Conservation (phyloP, 2,888 invertebrate species). For the Lagria hirta region DNA sequence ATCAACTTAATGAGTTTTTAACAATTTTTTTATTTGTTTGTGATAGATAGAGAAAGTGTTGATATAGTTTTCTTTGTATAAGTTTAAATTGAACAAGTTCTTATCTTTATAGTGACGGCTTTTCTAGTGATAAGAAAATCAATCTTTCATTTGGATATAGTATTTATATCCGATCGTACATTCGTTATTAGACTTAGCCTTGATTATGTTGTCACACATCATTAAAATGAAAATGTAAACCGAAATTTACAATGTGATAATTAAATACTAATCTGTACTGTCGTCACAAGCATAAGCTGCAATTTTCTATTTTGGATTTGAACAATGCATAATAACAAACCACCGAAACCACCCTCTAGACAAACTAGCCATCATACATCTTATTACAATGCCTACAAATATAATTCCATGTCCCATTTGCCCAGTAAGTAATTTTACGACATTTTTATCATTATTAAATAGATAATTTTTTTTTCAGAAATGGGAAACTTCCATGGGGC, state of each 20-base stretch:
- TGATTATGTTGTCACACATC: too few species aligned
- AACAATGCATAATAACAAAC: constrained; percentile 6
- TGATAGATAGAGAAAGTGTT: too few species aligned
- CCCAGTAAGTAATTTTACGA: constrained; percentile 40
- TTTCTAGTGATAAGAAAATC: too few species aligned
- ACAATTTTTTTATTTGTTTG: too few species aligned
- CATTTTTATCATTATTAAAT: constrained; percentile 3
- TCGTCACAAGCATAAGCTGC: background rate
- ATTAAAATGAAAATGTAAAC: constrained; percentile 20
- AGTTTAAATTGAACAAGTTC: too few species aligned
- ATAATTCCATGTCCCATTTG: constrained; percentile 43
- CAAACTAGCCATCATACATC: constrained; percentile 34
- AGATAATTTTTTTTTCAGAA: constrained; percentile 57
- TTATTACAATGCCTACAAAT: constrained; percentile 47
- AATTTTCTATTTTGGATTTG: too few species aligned
- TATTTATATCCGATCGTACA: too few species aligned
- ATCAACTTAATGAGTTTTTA: too few species aligned
- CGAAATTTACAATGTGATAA: constrained; percentile 11
- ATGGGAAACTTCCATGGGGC: constrained; percentile 76
- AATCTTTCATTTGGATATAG: too few species aligned
- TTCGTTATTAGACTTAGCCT: too few species aligned
- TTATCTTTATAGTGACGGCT: too few species aligned
- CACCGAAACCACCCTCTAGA: constrained; percentile 1
- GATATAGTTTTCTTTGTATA: too few species aligned
- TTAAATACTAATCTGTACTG: constrained; percentile 8